These are phyloP conservation scores for Centropyge bicolor DNA, from an alignment of 2,797 vertebrate genomes.

Conservation along the genomic window DNA sequence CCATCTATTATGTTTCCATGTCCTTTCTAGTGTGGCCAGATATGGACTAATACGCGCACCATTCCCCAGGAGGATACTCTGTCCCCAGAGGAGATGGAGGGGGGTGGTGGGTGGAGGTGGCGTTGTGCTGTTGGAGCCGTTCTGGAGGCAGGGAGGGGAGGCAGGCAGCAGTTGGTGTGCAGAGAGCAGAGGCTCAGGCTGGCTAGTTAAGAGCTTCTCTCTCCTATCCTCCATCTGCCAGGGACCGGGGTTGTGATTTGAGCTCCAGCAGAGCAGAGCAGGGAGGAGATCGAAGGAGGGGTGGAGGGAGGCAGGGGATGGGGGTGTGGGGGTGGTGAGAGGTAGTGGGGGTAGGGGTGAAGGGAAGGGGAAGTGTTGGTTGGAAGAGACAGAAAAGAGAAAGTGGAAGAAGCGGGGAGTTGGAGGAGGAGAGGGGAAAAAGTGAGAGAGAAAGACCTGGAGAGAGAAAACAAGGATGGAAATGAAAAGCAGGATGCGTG, in stretches of 20 bases:
- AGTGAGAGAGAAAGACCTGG: conserved; percentile 33
- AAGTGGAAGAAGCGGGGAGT: conserved; percentile 61
- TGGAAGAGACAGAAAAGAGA: conserved; percentile 66
- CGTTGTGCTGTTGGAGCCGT: conserved; percentile 66
- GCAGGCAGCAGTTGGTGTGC: conserved; percentile 87
- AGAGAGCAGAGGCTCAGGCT: conserved; percentile 83
- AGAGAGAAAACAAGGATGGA: conserved; percentile 37
- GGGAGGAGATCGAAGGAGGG: conserved; percentile 80
- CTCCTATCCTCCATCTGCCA: conserved; percentile 87
- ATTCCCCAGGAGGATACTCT: conserved; percentile 75
- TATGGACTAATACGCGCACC: conserved; percentile 77
- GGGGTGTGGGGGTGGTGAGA: conserved; percentile 43
- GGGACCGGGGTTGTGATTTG: conserved; percentile 85
- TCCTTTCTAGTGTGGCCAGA: conserved; percentile 82
- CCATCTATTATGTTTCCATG: conserved; percentile 79
- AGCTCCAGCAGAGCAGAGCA: conserved; percentile 88
- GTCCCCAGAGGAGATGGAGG: conserved; percentile 72
- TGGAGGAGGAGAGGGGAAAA: conserved; percentile 41
- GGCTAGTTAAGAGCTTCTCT: conserved; percentile 86
- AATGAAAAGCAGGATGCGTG: conserved; percentile 45
- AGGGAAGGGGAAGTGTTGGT: conserved; percentile 16
- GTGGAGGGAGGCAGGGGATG: conserved; percentile 21
- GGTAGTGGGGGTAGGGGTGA: background rate
- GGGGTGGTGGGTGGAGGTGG: conserved; percentile 51
- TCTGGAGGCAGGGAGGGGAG: conserved; percentile 76